phyloP scores from a whole-genome alignment of 2,797 vertebrate species.

The Borostomias antarcticus region DNA sequence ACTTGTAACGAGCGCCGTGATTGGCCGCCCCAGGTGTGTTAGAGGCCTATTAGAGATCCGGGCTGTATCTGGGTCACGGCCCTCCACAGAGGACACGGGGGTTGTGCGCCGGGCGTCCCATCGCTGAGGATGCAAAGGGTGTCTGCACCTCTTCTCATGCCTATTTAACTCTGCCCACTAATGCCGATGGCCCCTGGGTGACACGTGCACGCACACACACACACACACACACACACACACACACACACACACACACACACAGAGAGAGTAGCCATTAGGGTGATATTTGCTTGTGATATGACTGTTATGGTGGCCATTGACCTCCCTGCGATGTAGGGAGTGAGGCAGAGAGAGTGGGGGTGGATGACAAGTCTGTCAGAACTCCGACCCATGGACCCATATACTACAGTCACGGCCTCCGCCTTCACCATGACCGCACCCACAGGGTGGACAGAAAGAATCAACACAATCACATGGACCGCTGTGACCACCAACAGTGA shows the following conservation, averaged over 20 bases:
- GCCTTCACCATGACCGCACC: constrained; percentile 52
- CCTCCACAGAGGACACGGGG: constrained; percentile 39
- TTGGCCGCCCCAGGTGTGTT: constrained; percentile 23
- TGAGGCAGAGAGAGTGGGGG: neutral
- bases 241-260: constrained; percentile 15
- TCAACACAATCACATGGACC: constrained; percentile 32
- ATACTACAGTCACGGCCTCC: constrained; percentile 62
- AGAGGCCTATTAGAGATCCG: constrained; percentile 7
- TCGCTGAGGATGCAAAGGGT: constrained; percentile 40
- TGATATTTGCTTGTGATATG: constrained; percentile 19
- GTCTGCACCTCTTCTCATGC: constrained; percentile 20
- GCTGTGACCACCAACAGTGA: constrained; percentile 51
- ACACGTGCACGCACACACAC: constrained; percentile 2
- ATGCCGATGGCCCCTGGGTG: constrained; percentile 29
- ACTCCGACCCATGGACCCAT: constrained; percentile 33
- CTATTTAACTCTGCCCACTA: constrained; percentile 50
- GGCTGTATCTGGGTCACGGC: constrained; percentile 29
- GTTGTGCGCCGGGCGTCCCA: constrained; percentile 46
- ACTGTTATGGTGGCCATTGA: constrained; percentile 40
- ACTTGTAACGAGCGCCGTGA: constrained; percentile 13
- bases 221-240: constrained; percentile 6
- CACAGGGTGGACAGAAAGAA: constrained; percentile 29
- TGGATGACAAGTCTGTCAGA: neutral
- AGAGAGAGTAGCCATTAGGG: neutral
- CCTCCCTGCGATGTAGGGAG: constrained; percentile 31